These are phyloP conservation scores for Octonoba sinensis DNA, from an alignment of 2,888 invertebrate genomes.

Conservation along the genomic window DNA sequence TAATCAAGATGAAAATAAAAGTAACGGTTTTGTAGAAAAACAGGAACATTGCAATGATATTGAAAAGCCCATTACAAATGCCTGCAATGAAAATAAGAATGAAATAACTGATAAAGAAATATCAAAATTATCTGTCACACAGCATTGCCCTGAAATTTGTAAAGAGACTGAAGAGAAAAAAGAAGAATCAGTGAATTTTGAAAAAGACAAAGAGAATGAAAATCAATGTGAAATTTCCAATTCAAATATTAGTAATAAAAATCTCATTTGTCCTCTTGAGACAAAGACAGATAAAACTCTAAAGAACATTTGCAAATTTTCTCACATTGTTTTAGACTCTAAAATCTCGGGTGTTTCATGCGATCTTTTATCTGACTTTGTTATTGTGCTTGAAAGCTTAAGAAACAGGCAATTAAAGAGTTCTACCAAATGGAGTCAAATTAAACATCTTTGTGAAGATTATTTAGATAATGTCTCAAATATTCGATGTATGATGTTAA, in stretches of 20 bases:
- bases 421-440: conserved; percentile 49
- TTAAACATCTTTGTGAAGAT: conserved; percentile 52
- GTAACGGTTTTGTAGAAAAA: too few species aligned
- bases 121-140: too few species aligned
- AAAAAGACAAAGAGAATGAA: neutral
- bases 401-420: conserved; percentile 52
- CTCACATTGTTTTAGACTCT: conserved; percentile 47
- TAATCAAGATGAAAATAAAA: neutral
- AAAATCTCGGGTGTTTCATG: conserved; percentile 39
- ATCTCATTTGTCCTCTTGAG: neutral
- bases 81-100: neutral
- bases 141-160: neutral
- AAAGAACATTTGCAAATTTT: conserved; percentile 22
- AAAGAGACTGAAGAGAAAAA: neutral
- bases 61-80: neutral
- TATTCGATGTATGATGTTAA: conserved; percentile 32
- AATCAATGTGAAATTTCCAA: too few species aligned
- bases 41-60: neutral
- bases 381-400: conserved; percentile 53
- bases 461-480: conserved; percentile 35
- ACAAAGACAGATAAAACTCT: neutral
- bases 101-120: too few species aligned
- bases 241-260: neutral
- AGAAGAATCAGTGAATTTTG: neutral
- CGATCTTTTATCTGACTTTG: conserved; percentile 48